Percentiles rank a stretch among this genome's conserved stretches.
Conservation (phyloP, 2,888 invertebrate genomes). For the Pheosia gnoma region DNA sequence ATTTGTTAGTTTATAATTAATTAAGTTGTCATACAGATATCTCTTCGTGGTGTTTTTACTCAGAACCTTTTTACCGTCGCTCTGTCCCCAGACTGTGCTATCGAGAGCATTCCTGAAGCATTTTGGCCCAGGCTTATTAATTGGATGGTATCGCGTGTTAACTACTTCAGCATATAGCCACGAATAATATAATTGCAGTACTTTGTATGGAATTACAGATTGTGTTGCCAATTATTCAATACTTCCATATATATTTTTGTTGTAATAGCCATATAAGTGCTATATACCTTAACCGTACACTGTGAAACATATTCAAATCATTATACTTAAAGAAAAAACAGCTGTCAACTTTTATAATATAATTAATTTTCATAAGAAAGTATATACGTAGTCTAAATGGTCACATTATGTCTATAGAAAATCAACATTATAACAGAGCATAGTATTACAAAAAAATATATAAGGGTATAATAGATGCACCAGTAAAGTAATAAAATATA, state of each 20-base stretch:
- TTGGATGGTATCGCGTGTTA: background rate
- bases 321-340: background rate
- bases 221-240: background rate
- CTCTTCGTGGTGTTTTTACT: no score
- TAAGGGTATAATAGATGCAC: slow-evolving; percentile 63
- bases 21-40: background rate
- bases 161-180: background rate
- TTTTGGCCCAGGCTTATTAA: slow-evolving; percentile 54
- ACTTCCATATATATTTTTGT: background rate
- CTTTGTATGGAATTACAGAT: no score
- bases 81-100: background rate
- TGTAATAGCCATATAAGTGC: background rate
- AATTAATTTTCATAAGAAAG: background rate
- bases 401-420: slow-evolving; percentile 30
- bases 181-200: no score
- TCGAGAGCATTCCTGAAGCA: slow-evolving; percentile 61
- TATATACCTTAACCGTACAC: no score
- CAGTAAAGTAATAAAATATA: slow-evolving; percentile 54
- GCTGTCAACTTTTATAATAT: background rate
- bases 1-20: slow-evolving; percentile 6
- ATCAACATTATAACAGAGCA: slow-evolving; percentile 50
- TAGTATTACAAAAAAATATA: slow-evolving; percentile 54
- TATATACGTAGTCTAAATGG: slow-evolving; percentile 9
- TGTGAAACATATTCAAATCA: no score
- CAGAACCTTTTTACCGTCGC: no score